Evolutionary conservation across 2,113 vertebrate species (phyloP).

Genomic region (Myrmecobius fasciatus): DNA sequence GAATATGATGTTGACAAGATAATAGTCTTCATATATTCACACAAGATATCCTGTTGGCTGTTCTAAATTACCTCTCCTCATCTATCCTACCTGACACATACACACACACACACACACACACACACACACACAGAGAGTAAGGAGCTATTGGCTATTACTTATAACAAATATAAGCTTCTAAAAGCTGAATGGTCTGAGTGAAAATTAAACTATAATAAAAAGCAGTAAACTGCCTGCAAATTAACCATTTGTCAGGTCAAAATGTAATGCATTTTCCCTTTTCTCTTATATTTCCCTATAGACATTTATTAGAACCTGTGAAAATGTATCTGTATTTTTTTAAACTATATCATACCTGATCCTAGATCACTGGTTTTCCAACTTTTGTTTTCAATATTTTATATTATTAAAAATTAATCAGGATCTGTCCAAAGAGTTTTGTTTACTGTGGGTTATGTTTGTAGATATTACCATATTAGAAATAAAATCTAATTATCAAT

Average conservation of each 20-base stretch:
- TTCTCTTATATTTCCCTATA: conserved; percentile 54
- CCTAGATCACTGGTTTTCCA: no score
- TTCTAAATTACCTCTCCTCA: conserved; percentile 72
- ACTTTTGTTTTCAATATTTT: no score
- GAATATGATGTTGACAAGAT: no score
- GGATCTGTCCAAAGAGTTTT: no score
- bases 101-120: no score
- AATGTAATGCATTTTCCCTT: conserved; percentile 77
- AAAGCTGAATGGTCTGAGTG: conserved; percentile 75
- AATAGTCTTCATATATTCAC: conserved; percentile 54
- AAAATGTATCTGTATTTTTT: conserved; percentile 69
- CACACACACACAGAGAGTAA: no score
- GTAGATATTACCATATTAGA: no score
- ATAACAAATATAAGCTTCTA: conserved; percentile 74
- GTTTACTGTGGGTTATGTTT: no score
- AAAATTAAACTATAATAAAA: conserved; percentile 58
- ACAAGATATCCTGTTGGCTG: conserved; percentile 78
- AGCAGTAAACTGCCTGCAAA: conserved; percentile 77
- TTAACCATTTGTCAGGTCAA: conserved; percentile 69
- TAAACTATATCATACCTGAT: no score
- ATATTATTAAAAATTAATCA: no score
- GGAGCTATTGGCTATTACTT: conserved; percentile 61
- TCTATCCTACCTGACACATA: no score
- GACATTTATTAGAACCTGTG: conserved; percentile 76
- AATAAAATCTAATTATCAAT: no score